Conservation (phyloP, 2,888 invertebrate species). For the Acanthosepion pharaonis region DNA sequence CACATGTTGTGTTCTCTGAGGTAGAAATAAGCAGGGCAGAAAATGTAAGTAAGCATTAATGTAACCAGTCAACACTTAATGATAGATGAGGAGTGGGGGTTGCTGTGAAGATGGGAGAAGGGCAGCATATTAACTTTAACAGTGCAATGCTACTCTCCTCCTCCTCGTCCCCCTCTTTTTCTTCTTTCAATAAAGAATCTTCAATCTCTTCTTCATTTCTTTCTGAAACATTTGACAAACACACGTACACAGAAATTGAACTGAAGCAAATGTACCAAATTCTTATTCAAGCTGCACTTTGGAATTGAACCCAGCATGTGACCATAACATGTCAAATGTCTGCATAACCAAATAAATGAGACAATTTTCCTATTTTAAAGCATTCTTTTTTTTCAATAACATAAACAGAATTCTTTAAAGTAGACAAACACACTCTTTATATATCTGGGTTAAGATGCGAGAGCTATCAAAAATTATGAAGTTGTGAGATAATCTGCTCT, state of each 20-base stretch:
- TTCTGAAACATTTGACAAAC: not conserved
- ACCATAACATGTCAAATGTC: too few relatives aligned
- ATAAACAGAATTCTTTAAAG: too few relatives aligned
- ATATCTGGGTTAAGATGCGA: too few relatives aligned
- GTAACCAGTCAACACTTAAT: constrained; percentile 33
- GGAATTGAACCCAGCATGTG: too few relatives aligned
- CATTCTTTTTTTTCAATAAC: too few relatives aligned
- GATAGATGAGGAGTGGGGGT: not conserved
- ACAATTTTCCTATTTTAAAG: too few relatives aligned
- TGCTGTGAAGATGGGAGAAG: not conserved
- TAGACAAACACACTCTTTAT: too few relatives aligned
- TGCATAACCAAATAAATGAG: too few relatives aligned
- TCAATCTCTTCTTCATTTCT: not conserved
- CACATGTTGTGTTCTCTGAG: constrained; percentile 9
- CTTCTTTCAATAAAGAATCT: not conserved
- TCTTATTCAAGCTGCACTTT: not conserved
- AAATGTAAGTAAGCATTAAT: constrained; percentile 22
- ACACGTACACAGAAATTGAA: not conserved
- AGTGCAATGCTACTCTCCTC: not conserved
- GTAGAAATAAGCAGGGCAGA: constrained; percentile 13
- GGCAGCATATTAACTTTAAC: not conserved
- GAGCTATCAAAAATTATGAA: too few relatives aligned
- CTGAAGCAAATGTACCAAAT: not conserved
- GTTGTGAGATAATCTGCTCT: too few relatives aligned
- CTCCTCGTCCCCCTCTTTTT: not conserved